phyloP scores from a whole-genome alignment of 2,888 invertebrate species.

The Nematopogon swammerdamellus region DNA sequence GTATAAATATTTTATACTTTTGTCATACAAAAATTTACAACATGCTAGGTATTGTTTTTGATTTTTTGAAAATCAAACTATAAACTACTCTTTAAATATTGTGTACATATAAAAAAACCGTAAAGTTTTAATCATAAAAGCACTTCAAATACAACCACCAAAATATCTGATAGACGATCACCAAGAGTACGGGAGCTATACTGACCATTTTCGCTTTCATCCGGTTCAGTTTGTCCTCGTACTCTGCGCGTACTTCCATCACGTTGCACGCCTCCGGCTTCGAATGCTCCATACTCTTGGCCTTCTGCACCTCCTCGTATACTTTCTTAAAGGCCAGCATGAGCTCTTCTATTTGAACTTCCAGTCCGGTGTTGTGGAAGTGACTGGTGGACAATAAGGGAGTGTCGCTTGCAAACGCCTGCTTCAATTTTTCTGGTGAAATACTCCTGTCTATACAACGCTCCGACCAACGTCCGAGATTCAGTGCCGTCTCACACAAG shows the following conservation, averaged over 20 bases:
- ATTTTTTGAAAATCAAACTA: too few relatives aligned
- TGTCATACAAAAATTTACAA: too few relatives aligned
- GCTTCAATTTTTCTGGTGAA: slow-evolving; percentile 37
- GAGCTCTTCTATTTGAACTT: slow-evolving; percentile 37
- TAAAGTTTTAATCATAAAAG: background rate
- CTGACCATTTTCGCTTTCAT: slow-evolving; percentile 82
- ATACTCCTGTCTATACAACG: slow-evolving; percentile 28
- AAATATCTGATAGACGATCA: slow-evolving; percentile 45
- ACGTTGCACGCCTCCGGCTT: slow-evolving; percentile 30
- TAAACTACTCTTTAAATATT: background rate
- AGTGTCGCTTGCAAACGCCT: slow-evolving; percentile 30
- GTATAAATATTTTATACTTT: background rate
- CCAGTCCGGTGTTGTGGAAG: slow-evolving; percentile 34
- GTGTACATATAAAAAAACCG: background rate
- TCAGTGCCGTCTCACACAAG: slow-evolving; percentile 33
- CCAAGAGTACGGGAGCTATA: slow-evolving; percentile 43
- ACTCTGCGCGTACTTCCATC: slow-evolving; percentile 60
- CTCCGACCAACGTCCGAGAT: slow-evolving; percentile 41
- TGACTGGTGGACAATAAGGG: slow-evolving; percentile 21
- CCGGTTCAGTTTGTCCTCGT: slow-evolving; percentile 72
- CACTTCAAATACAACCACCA: slow-evolving; percentile 28
- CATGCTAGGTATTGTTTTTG: too few relatives aligned
- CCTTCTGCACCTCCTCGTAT: slow-evolving; percentile 27
- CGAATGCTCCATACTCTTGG: slow-evolving; percentile 3
- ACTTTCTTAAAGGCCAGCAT: slow-evolving; percentile 40